A percentile compares a stretch with the other conserved stretches of the same genome.
Evolutionary conservation across 1,140 invertebrate genomes (phyloP).

Genomic region (Listronotus bonariensis): DNA sequence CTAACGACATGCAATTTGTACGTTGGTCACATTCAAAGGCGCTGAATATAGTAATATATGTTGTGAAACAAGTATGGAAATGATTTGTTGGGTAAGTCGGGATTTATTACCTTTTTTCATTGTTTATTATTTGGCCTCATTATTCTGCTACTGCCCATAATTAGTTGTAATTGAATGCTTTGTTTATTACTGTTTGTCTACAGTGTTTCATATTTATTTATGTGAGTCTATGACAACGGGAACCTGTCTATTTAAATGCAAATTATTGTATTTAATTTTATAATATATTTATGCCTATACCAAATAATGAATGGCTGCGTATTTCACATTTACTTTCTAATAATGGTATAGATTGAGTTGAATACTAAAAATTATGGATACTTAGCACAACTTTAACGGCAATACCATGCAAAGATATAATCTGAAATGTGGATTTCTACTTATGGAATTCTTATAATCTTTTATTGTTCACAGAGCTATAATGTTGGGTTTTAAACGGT

Average conservation of each 20-base stretch:
- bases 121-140: slow-evolving; percentile 41
- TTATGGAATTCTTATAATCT: too few species aligned
- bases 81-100: slow-evolving; percentile 31
- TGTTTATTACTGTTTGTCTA: slow-evolving; percentile 34
- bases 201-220: slow-evolving; percentile 40
- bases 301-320: slow-evolving; percentile 25
- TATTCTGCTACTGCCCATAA: slow-evolving; percentile 29
- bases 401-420: too few species aligned
- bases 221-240: slow-evolving; percentile 20
- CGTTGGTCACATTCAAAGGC: too few species aligned
- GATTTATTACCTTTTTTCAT: slow-evolving; percentile 38
- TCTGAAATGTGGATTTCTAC: too few species aligned
- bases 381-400: too few species aligned
- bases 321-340: slow-evolving; percentile 3
- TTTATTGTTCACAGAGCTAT: too few species aligned
- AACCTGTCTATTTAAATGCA: slow-evolving; percentile 36
- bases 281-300: slow-evolving; percentile 27
- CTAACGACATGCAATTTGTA: too few species aligned
- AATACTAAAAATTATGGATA: too few species aligned
- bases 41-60: too few species aligned
- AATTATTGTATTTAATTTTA: slow-evolving; percentile 34
- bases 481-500: too few species aligned
- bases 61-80: slow-evolving; percentile 29
- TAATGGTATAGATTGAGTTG: too few species aligned
- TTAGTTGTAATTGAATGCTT: slow-evolving; percentile 33